Conservation (phyloP, 2,888 invertebrate genomes). For the Pseudolycoriella hygida region DNA sequence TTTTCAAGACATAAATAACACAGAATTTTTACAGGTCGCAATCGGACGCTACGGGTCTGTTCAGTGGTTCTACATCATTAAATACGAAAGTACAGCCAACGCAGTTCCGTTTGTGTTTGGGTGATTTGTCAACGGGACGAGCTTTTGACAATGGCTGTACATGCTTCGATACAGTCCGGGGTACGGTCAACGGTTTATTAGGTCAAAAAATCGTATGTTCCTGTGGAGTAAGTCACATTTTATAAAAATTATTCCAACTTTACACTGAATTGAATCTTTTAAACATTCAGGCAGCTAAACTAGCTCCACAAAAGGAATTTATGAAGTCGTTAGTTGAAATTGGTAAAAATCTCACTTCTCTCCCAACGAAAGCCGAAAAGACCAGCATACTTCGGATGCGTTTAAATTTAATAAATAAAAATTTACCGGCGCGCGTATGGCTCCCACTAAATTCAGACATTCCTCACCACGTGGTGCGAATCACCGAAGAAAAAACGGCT, state of each 20-base stretch:
- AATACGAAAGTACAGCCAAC: conserved; percentile 22
- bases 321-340: conserved; percentile 74
- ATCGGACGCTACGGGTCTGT: conserved; percentile 56
- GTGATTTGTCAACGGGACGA: conserved; percentile 83
- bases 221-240: conserved; percentile 48
- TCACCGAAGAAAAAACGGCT: conserved; percentile 93
- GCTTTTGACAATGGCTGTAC: conserved; percentile 95
- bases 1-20: too few relatives aligned
- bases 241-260: too few relatives aligned
- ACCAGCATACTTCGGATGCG: conserved; percentile 86
- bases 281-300: conserved; percentile 39
- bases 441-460: conserved; percentile 72
- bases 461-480: conserved; percentile 86
- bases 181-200: conserved; percentile 57
- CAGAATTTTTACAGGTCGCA: conserved; percentile 51
- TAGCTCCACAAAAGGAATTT: conserved; percentile 72
- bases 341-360: conserved; percentile 62
- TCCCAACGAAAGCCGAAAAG: conserved; percentile 79
- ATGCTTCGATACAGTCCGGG: conserved; percentile 72
- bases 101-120: conserved; percentile 52
- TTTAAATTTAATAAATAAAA: conserved; percentile 82
- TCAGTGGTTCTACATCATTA: conserved; percentile 14
- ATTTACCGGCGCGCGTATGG: conserved; percentile 96
- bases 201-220: conserved; percentile 61
- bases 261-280: too few relatives aligned